Evolutionary conservation across 2,113 vertebrate species (phyloP).

Genomic region (Trogon melanurus): DNA sequence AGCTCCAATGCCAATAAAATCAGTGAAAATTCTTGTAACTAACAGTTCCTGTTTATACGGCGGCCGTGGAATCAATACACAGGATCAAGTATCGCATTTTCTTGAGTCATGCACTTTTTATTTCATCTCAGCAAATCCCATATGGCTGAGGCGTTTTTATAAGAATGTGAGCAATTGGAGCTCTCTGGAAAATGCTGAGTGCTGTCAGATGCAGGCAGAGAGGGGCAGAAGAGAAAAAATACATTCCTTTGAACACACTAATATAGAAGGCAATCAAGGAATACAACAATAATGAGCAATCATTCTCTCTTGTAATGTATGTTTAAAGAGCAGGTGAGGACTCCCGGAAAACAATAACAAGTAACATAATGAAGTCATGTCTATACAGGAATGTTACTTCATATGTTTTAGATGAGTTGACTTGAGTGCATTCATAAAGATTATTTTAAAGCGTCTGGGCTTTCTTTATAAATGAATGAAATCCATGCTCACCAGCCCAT

Average conservation of each 20-base stretch:
- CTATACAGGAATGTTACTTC: neutral
- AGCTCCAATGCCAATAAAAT: neutral
- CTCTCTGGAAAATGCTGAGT: constrained; percentile 55
- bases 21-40: neutral
- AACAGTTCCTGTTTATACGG: neutral
- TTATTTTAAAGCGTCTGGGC: neutral
- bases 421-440: neutral
- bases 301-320: constrained; percentile 31
- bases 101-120: constrained; percentile 40
- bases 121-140: constrained; percentile 56
- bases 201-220: constrained; percentile 24
- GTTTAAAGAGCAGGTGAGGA: constrained; percentile 23
- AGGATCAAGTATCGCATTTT: constrained; percentile 28
- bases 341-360: constrained; percentile 28
- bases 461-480: constrained; percentile 4
- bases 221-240: neutral
- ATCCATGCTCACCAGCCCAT: neutral
- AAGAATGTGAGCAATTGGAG: constrained; percentile 50
- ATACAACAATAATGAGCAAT: constrained; percentile 22
- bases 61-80: neutral
- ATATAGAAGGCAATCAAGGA: constrained; percentile 47
- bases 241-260: constrained; percentile 28
- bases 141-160: constrained; percentile 30
- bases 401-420: neutral
- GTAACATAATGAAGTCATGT: neutral